A percentile compares a stretch with the other conserved stretches of the same genome.
Evolutionary conservation across 2,888 invertebrate species (phyloP).

Genomic region (Papilio demoleus): DNA sequence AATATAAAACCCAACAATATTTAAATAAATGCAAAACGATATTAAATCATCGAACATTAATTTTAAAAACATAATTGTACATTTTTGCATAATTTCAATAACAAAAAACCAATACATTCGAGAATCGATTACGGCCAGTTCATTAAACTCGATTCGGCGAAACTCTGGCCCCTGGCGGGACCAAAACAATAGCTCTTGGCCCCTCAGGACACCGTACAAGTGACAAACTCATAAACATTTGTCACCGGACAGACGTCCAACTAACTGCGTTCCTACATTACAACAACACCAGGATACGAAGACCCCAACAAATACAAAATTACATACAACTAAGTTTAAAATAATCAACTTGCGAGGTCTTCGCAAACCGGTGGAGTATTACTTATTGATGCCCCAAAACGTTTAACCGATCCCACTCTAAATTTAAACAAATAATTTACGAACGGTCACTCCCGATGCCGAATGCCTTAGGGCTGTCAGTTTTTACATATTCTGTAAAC

Average conservation of each 20-base stretch:
- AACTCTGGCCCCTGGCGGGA: slow-evolving; percentile 62
- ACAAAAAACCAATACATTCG: slow-evolving; percentile 39
- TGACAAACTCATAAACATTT: slow-evolving; percentile 84
- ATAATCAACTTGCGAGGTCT: slow-evolving; percentile 50
- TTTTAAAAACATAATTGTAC: slow-evolving; percentile 25
- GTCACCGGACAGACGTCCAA: slow-evolving; percentile 77
- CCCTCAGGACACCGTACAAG: slow-evolving; percentile 63
- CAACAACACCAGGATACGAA: slow-evolving; percentile 56
- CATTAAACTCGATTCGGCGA: slow-evolving; percentile 67
- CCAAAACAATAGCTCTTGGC: slow-evolving; percentile 65
- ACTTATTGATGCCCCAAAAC: slow-evolving; percentile 82
- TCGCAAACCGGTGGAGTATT: slow-evolving; percentile 60
- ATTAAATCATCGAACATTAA: slow-evolving; percentile 10
- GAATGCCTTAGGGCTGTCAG: slow-evolving; percentile 43
- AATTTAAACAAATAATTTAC: slow-evolving; percentile 83
- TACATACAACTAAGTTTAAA: slow-evolving; percentile 35
- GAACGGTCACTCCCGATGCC: slow-evolving; percentile 76
- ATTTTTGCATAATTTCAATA: slow-evolving; percentile 39
- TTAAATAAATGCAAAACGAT: background rate
- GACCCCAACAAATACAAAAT: slow-evolving; percentile 50
- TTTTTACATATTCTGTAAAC: slow-evolving; percentile 14
- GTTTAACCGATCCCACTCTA: slow-evolving; percentile 81
- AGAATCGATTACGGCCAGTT: slow-evolving; percentile 58
- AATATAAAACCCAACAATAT: background rate
- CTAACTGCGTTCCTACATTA: slow-evolving; percentile 73